Base-by-base conservation (phyloP, 2,888 invertebrate genomes). In the Hipparchia semele region DNA sequence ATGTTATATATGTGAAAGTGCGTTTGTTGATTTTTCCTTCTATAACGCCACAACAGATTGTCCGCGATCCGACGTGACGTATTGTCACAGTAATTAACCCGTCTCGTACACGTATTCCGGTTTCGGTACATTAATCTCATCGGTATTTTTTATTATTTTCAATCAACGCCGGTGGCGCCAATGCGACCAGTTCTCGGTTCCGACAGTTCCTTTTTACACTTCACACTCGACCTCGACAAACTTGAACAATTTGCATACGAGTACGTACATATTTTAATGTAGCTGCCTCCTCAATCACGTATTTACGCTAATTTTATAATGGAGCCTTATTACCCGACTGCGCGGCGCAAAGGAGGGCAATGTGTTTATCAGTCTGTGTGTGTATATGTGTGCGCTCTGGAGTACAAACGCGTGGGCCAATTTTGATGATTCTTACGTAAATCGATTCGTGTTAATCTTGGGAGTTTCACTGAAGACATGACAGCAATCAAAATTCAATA, bases 131-230 rank as follows among this genome's bases (percentile, higher is more conserved):
- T 88, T 90, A 89, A 90, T 90, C 86, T 88, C 85, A 86, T 88
- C 83, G 74, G 86, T 80, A 59, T 65, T 68, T 73, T 68, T 67
- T 64, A 49, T 62, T 68, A 13, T 82, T 82, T 84, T 84, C 83
- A 84, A 82, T 82, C 84, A 77, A 79, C 83, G 76, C 78, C 83
- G 80, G 83, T 86, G 92, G 92, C 92, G 91, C 92, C 91, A 85
- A 77, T 69, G 78, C 73, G 80, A 76, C 78, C 81, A 73, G 78
- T 81, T 81, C 46, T 77, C 80, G 73, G 78, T 81, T 81, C 61
- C 61, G 13, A 53, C 59, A 68, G 68, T 61, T 51, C 39, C 45
- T 69, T 61, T 51, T 49, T 49, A 6, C 49, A 4, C 49, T 49
- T 49, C 49, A 53, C 9, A 53, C 45, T 0, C 61, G 69, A 69